Evolutionary conservation across 2,113 vertebrate genomes (phyloP).

Genomic region (Gnathonemus echidnorhynchus): DNA sequence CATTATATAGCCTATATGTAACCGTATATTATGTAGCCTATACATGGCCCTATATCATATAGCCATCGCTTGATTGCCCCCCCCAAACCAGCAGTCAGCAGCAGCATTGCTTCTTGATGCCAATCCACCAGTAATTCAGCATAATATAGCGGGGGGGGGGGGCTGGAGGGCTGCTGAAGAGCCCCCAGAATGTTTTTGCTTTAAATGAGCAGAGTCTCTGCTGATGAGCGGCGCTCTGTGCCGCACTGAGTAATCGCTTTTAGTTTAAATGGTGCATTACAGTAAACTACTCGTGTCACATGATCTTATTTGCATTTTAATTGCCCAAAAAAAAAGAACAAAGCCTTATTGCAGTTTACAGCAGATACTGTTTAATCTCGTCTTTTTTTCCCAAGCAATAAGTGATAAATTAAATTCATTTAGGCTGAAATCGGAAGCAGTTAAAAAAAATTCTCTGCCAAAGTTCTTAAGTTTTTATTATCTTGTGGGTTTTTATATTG

Average conservation of each 20-base stretch:
- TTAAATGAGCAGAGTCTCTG: not conserved
- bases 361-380: slow-evolving; percentile 26
- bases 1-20: not conserved
- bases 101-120: not conserved
- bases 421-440: slow-evolving; percentile 12
- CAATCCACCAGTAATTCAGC: not conserved
- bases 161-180: not conserved
- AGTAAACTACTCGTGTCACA: slow-evolving; percentile 14
- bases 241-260: not conserved
- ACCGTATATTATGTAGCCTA: not conserved
- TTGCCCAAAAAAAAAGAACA: slow-evolving; percentile 4
- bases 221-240: not conserved
- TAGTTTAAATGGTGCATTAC: not conserved
- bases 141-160: not conserved
- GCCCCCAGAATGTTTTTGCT: not conserved
- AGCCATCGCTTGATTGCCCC: not conserved
- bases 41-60: not conserved
- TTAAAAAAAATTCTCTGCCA: not conserved
- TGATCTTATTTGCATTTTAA: slow-evolving; percentile 23
- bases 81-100: not conserved
- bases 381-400: slow-evolving; percentile 10
- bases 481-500: slow-evolving; percentile 11
- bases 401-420: slow-evolving; percentile 15
- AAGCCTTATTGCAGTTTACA: slow-evolving; percentile 15
- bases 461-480: slow-evolving; percentile 4